Percentiles rank a stretch among this genome's conserved stretches.
Conservation (phyloP, 2,113 vertebrate species). For the Melanocharis versteri region DNA sequence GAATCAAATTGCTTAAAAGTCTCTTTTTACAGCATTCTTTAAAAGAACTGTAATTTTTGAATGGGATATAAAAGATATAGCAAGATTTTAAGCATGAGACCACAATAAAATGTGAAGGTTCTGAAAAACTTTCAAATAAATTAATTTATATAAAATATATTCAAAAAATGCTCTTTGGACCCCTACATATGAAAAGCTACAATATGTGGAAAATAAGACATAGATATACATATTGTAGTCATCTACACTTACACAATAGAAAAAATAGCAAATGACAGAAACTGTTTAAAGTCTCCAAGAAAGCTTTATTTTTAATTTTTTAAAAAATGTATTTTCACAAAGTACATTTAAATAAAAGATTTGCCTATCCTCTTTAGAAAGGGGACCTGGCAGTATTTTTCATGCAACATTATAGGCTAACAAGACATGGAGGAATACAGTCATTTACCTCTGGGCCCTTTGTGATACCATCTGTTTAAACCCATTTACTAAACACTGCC, state of each 20-base stretch:
- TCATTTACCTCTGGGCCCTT: neutral
- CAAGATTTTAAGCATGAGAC: neutral
- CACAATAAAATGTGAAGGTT: neutral
- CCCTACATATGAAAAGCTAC: neutral
- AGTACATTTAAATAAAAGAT: neutral
- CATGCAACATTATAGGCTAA: neutral
- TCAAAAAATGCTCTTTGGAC: neutral
- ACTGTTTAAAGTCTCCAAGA: neutral
- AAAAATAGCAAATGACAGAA: neutral
- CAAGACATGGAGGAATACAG: neutral
- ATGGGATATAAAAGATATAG: neutral
- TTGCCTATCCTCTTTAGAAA: neutral
- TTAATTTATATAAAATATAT: neutral
- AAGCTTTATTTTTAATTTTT: neutral
- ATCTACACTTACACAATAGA: neutral
- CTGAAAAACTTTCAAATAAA: neutral
- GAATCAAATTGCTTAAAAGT: neutral
- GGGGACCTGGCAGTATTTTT: neutral
- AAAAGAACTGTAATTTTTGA: neutral
- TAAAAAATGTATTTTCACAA: neutral
- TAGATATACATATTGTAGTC: neutral
- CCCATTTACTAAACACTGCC: neutral
- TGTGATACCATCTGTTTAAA: slow-evolving; percentile 1
- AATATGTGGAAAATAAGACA: neutral
- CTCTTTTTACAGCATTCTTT: neutral